phyloP scores from a whole-genome alignment of 2,888 invertebrate species.

The Ommatoiulus sabulosus region DNA sequence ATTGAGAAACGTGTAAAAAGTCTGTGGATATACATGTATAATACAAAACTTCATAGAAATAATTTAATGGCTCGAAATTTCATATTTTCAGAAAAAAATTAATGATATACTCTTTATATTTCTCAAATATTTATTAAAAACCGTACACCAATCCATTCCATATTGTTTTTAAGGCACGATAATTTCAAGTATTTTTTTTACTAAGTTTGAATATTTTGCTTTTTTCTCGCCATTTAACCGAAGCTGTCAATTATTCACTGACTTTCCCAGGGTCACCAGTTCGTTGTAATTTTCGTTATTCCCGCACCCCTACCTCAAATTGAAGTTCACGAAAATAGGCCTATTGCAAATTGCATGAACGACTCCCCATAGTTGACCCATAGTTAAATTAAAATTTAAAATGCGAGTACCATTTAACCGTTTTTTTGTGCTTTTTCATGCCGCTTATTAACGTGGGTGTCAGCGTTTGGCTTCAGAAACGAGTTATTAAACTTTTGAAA shows the following conservation, averaged over 20 bases:
- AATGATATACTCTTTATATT: too few species aligned
- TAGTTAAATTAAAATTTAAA: slow-evolving; percentile 8
- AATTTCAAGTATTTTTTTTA: too few species aligned
- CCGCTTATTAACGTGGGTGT: slow-evolving; percentile 3
- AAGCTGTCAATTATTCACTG: neutral
- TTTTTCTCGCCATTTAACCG: neutral
- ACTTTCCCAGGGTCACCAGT: neutral
- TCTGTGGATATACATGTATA: too few species aligned
- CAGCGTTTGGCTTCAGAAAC: neutral
- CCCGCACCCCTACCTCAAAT: neutral
- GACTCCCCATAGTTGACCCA: neutral
- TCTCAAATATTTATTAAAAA: too few species aligned
- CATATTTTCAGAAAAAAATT: too few species aligned
- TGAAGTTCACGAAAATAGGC: slow-evolving; percentile 28
- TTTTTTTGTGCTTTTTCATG: neutral
- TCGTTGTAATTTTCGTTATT: neutral
- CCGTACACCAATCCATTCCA: too few species aligned
- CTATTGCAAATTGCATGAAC: neutral
- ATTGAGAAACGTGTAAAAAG: too few species aligned
- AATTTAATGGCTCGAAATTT: too few species aligned
- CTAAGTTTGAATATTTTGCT: too few species aligned
- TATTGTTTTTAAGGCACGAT: too few species aligned
- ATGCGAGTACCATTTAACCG: neutral
- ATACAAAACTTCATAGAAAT: too few species aligned
- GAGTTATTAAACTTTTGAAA: slow-evolving; percentile 40